These are phyloP conservation scores for Pristionchus mayeri DNA, from an alignment of 2,888 invertebrate species.

Conservation along the genomic window DNA sequence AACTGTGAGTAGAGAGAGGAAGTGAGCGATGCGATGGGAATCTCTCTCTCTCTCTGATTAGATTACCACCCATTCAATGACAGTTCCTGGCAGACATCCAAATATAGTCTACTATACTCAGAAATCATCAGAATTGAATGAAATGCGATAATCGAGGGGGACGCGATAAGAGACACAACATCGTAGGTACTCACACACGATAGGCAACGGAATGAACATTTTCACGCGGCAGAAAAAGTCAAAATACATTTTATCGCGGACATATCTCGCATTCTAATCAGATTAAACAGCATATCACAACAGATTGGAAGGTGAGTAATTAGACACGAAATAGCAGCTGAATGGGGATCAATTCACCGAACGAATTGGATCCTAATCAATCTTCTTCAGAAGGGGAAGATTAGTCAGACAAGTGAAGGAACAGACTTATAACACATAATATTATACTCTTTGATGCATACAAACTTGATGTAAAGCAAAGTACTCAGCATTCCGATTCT, in stretches of 20 bases:
- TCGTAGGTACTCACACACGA: too few relatives aligned
- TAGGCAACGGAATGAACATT: too few relatives aligned
- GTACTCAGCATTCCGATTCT: constrained; percentile 40
- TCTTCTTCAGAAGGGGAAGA: constrained; percentile 14
- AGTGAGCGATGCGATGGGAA: too few relatives aligned
- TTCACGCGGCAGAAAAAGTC: not conserved
- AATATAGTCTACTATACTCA: not conserved
- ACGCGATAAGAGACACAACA: too few relatives aligned
- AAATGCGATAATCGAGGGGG: too few relatives aligned
- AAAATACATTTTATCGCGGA: constrained; percentile 10
- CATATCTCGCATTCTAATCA: constrained; percentile 2
- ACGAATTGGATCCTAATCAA: constrained; percentile 27
- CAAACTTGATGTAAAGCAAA: constrained; percentile 3
- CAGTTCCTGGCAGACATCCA: not conserved
- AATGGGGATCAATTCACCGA: not conserved
- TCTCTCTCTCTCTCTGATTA: not conserved
- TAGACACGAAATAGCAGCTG: not conserved
- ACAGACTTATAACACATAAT: constrained; percentile 30
- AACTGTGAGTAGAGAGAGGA: not conserved
- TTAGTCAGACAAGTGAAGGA: constrained; percentile 1
- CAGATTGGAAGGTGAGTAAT: not conserved
- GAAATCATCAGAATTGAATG: too few relatives aligned
- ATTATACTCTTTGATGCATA: constrained; percentile 39
- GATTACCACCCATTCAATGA: not conserved
- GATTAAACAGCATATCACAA: constrained; percentile 5